phyloP scores from a whole-genome alignment of 2,113 vertebrate genomes.

The Myrmecobius fasciatus region DNA sequence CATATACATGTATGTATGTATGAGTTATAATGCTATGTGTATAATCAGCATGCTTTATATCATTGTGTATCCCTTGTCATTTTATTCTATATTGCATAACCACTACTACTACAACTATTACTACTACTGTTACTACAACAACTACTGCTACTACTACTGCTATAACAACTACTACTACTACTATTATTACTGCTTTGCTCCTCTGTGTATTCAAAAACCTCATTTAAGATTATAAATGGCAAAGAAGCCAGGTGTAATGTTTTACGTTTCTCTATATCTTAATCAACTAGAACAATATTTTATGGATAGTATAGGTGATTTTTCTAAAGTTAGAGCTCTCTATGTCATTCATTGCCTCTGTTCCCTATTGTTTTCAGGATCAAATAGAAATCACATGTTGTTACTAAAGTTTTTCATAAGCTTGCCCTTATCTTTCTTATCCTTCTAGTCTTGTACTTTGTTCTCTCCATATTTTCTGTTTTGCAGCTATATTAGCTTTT shows the following conservation, averaged over 20 bases:
- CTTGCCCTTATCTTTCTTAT: neutral
- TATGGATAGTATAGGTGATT: neutral
- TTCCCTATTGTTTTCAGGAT: neutral
- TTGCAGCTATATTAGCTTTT: neutral
- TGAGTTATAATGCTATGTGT: neutral
- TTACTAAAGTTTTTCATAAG: neutral
- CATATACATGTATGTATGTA: no score
- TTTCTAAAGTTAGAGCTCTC: neutral
- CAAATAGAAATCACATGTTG: neutral
- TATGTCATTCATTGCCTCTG: neutral
- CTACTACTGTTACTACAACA: no score
- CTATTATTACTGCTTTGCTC: no score
- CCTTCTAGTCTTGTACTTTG: neutral
- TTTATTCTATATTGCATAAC: neutral
- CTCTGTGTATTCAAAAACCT: neutral
- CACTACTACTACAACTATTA: no score
- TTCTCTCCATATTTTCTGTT: neutral
- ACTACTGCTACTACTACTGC: no score
- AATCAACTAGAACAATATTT: neutral
- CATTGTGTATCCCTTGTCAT: neutral
- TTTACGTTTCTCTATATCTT: neutral
- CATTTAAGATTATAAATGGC: neutral
- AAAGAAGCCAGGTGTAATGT: neutral
- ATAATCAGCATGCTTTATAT: neutral
- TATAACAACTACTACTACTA: no score